These are phyloP conservation scores for Nicator chloris DNA, from an alignment of 2,113 vertebrate species.

Conservation along the genomic window DNA sequence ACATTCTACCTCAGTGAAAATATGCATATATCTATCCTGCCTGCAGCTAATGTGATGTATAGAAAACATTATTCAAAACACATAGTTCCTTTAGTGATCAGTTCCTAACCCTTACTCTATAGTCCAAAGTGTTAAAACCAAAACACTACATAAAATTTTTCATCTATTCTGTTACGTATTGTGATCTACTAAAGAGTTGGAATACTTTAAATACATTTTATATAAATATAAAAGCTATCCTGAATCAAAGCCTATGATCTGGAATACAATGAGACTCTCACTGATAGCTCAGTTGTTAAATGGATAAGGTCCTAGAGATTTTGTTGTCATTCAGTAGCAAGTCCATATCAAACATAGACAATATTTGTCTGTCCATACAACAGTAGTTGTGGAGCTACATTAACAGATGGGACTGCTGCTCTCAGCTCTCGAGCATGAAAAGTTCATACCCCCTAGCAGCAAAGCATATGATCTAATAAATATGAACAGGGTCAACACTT, in stretches of 20 bases:
- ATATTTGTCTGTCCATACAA: background rate
- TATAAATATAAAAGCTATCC: background rate
- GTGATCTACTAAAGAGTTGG: background rate
- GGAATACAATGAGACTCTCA: background rate
- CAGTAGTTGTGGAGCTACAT: background rate
- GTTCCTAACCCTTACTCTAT: background rate
- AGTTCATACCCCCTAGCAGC: rapidly evolving
- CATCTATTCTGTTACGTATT: background rate
- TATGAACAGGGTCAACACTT: background rate
- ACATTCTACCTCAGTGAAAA: background rate
- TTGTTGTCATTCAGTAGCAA: background rate
- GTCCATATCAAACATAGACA: background rate
- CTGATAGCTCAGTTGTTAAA: background rate
- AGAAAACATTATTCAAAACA: background rate
- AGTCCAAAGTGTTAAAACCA: background rate
- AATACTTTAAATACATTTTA: background rate
- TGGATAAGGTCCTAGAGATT: background rate
- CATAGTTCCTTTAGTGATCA: background rate
- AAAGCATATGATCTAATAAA: background rate
- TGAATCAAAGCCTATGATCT: background rate
- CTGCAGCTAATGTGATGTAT: background rate
- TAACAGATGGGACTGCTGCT: background rate
- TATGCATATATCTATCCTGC: background rate
- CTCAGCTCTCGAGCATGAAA: background rate
- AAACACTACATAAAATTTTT: background rate